Base-by-base conservation (phyloP, 2,113 vertebrate genomes). In the Emydocephalus ijimae region DNA sequence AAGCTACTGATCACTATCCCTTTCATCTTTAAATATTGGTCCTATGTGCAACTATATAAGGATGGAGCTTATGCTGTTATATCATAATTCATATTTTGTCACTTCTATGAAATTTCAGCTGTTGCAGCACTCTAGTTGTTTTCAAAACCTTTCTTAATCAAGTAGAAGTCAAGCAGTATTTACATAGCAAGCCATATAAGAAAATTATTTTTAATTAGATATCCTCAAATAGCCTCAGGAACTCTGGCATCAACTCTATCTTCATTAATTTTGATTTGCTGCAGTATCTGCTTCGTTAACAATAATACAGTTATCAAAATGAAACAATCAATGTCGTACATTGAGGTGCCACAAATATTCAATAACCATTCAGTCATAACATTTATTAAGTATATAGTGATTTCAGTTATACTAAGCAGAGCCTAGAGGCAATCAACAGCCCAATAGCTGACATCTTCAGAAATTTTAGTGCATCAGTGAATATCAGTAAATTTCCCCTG, bases 151-250 rank as follows among this genome's bases (percentile, higher is more conserved):
- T 92, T 91, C 85, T 50, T 52, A 20, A 88, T 69, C 50, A 88
- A 88, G n/a, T 39, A 69, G 20, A 50, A 92, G 21, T 88, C 24
- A 92, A 69, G 52, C 52, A 69, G 56, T 54, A 34, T 88, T 92
- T 92, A 24, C 48, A 69, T 54, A 54, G 21, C 45, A 92, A 92
- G 54, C 69, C 85, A 54, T 18, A 92, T 55, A 23, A 88, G 85
- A 92, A 69, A 88, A 88, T 92, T 92, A 54, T 88, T 92, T 92
- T 92, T 92, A 86, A 92, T 88, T 52, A 88, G 45, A n/a, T 59
- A 69, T 88, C 14, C 39, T 55, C 85, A 55, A 88, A 69, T 92
- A 64, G 87, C 21, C 45, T 92, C 10, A 4, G 20, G 45, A 69
- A 92, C 26, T 54, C 52, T 43, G 57, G 54, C 57, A 64, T 64